phyloP scores from a whole-genome alignment of 1,140 invertebrate species.

The Drosophila busckii region DNA sequence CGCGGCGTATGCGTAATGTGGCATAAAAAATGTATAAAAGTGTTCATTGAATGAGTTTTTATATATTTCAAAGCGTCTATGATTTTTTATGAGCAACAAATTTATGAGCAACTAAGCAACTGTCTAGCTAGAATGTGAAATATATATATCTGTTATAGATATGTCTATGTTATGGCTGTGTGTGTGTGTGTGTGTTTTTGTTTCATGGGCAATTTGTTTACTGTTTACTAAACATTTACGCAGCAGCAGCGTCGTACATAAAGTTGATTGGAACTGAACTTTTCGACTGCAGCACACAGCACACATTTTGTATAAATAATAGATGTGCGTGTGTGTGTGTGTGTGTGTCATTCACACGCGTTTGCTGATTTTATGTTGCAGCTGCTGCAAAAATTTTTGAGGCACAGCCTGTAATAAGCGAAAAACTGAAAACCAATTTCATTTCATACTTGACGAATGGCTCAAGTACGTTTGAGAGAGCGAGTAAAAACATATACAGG shows the following conservation, averaged over 20 bases:
- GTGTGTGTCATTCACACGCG: slow-evolving; percentile 17
- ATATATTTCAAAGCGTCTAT: slow-evolving; percentile 34
- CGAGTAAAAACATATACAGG: no score
- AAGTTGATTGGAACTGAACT: slow-evolving; percentile 51
- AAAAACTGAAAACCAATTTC: no score
- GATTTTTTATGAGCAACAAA: slow-evolving; percentile 67
- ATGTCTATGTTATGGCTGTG: slow-evolving; percentile 1
- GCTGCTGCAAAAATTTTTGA: no score
- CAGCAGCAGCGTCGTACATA: slow-evolving; percentile 65
- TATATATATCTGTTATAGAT: not conserved
- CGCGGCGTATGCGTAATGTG: slow-evolving; percentile 58
- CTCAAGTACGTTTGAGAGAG: no score
- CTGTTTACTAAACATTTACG: slow-evolving; percentile 51
- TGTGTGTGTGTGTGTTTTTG: slow-evolving; percentile 16
- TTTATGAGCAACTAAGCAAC: slow-evolving; percentile 61
- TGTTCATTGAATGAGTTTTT: slow-evolving; percentile 5
- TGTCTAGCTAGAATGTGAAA: slow-evolving; percentile 19
- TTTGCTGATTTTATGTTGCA: not conserved
- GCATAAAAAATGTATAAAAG: slow-evolving; percentile 34
- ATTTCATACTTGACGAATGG: no score
- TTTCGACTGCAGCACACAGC: slow-evolving; percentile 39
- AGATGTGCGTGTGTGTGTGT: not conserved
- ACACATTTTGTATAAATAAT: slow-evolving; percentile 25
- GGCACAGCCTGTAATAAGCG: no score
- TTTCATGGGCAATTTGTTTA: slow-evolving; percentile 54